Evolutionary conservation across 2,113 vertebrate genomes (phyloP).

Genomic region (Microcebus ravelobensis): DNA sequence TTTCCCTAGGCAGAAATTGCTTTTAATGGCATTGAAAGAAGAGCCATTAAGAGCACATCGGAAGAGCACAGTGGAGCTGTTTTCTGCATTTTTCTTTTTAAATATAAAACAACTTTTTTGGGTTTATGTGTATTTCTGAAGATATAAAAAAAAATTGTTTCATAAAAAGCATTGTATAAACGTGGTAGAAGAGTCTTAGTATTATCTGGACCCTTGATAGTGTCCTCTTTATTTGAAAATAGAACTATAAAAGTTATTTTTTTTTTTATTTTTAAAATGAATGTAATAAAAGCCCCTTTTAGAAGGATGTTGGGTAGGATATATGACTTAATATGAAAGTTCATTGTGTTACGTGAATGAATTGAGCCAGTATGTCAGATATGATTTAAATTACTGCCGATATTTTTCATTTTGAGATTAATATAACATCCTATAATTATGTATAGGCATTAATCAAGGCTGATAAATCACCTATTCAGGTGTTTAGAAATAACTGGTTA

Average conservation of each 20-base stretch:
- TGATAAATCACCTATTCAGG: conserved; percentile 37
- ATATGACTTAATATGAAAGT: background rate
- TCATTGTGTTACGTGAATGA: background rate
- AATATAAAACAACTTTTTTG: background rate
- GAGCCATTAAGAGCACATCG: too few species aligned
- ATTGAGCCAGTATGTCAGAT: conserved; percentile 1
- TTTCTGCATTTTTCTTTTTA: conserved; percentile 53
- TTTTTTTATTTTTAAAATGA: background rate
- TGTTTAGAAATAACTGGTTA: conserved; percentile 41
- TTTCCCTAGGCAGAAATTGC: conserved; percentile 36
- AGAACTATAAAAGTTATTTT: background rate
- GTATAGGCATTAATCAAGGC: background rate
- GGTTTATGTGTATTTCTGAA: background rate
- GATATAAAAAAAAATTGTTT: background rate
- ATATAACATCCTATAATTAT: background rate
- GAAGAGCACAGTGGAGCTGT: background rate
- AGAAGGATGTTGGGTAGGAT: background rate
- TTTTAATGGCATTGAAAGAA: conserved; percentile 31
- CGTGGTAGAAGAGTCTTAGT: background rate
- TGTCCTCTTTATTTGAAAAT: background rate
- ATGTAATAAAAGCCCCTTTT: background rate
- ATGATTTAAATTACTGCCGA: background rate
- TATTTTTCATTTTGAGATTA: conserved; percentile 30
- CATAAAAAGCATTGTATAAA: background rate
- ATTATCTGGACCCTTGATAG: background rate